Evolutionary conservation across 2,113 vertebrate species (phyloP).

Genomic region (Dromas ardeola): DNA sequence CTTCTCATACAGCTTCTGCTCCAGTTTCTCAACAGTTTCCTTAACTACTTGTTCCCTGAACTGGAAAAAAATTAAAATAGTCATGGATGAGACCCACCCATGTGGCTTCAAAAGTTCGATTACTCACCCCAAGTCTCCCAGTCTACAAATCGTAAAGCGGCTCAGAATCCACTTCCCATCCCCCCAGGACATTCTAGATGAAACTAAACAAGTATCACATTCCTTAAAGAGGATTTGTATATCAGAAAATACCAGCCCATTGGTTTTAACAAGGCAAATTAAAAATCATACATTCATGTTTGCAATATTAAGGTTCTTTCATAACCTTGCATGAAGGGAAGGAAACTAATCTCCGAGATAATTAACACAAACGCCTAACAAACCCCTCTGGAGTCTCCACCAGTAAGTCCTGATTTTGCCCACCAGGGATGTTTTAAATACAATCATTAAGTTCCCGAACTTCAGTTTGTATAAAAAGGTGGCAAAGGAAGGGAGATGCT

Average conservation of each 20-base stretch:
- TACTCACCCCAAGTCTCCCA: neutral
- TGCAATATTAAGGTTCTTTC: neutral
- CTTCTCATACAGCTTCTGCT: slow-evolving; percentile 89
- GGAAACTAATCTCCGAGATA: neutral
- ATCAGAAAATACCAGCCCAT: neutral
- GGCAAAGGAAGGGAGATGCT: neutral
- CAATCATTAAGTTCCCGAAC: neutral
- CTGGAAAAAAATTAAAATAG: slow-evolving; percentile 61
- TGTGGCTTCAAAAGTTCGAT: accelerated
- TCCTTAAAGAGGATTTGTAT: neutral
- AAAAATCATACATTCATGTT: neutral
- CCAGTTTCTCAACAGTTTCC: slow-evolving; percentile 93
- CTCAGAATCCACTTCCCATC: neutral
- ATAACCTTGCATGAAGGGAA: neutral
- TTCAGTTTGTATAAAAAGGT: neutral
- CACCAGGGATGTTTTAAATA: neutral
- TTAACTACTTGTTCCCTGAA: slow-evolving; percentile 95
- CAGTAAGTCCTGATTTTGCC: neutral
- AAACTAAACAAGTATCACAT: neutral
- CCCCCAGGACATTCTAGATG: neutral
- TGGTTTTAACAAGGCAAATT: neutral
- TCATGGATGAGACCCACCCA: neutral
- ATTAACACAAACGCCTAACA: neutral
- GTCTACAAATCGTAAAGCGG: neutral
- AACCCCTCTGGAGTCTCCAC: neutral